Evolutionary conservation across 1,140 invertebrate genomes (phyloP).

Genomic region (Diuraphis noxia): DNA sequence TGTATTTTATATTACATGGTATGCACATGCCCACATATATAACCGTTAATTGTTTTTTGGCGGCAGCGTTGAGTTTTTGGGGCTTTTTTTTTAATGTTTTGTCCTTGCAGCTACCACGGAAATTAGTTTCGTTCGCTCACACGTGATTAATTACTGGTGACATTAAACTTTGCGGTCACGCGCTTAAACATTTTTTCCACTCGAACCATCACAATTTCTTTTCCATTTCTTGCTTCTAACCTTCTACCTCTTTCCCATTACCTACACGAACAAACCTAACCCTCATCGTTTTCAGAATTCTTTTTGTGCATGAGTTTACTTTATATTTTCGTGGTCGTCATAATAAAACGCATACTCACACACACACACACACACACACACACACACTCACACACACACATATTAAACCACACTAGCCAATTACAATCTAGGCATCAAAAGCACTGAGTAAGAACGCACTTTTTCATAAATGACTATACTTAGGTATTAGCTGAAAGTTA

Average conservation of each 20-base stretch:
- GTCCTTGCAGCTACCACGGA: not conserved
- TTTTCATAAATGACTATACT: not conserved
- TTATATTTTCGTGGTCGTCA: not conserved
- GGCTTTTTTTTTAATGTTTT: not conserved
- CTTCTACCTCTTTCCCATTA: no score
- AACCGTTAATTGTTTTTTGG: conserved; percentile 28
- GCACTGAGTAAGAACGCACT: not conserved
- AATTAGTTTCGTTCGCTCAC: conserved; percentile 38
- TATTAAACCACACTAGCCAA: not conserved
- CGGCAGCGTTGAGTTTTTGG: not conserved
- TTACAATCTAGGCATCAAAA: no score
- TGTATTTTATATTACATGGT: no score
- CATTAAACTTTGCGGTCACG: conserved; percentile 44
- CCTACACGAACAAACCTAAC: not conserved
- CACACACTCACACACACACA: no score
- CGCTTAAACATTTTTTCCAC: conserved; percentile 29
- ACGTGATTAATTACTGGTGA: conserved; percentile 33
- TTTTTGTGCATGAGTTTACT: not conserved
- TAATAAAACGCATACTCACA: not conserved
- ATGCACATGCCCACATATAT: no score
- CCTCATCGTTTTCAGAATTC: not conserved
- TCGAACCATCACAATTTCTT: not conserved
- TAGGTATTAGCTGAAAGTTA: not conserved
- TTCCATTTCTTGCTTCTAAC: not conserved
- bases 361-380: not conserved